A percentile compares a stretch with the other conserved stretches of the same genome.
Evolutionary conservation across 2,113 vertebrate genomes (phyloP).

Genomic region (Vulpes lagopus): DNA sequence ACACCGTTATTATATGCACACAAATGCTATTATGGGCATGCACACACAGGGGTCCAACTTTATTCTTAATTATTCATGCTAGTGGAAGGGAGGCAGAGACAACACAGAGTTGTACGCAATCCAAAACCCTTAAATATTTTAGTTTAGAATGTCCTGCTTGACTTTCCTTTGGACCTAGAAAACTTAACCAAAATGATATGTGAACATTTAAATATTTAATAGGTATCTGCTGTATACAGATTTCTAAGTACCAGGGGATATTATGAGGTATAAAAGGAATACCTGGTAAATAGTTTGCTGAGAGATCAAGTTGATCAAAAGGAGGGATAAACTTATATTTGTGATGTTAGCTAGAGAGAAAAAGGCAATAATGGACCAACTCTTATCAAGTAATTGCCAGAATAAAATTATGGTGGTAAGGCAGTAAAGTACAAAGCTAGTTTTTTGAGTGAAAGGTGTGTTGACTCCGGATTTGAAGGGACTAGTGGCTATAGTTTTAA

Average conservation of each 20-base stretch:
- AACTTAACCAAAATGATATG: constrained; percentile 8
- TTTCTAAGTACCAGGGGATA: not conserved
- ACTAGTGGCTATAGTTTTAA: not conserved
- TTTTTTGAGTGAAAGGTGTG: not conserved
- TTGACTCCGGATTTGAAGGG: not conserved
- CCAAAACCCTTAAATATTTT: constrained; percentile 15
- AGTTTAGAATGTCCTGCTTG: not conserved
- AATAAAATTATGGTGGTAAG: not conserved
- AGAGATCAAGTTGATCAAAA: not conserved
- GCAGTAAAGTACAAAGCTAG: not conserved
- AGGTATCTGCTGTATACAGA: not conserved
- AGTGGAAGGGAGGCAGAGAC: not conserved
- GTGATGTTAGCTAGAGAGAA: not conserved
- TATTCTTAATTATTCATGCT: constrained; percentile 53
- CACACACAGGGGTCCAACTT: constrained; percentile 12
- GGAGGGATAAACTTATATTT: not conserved
- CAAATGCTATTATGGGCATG: not conserved
- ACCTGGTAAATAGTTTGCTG: not conserved
- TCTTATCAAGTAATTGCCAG: not conserved
- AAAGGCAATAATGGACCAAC: not conserved
- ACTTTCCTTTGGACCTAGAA: constrained; percentile 21
- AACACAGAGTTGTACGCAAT: not conserved
- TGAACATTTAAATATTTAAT: not conserved
- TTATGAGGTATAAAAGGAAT: not conserved
- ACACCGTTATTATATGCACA: not conserved